Base-by-base conservation (phyloP, 2,797 vertebrate species). In the Poecilia picta region DNA sequence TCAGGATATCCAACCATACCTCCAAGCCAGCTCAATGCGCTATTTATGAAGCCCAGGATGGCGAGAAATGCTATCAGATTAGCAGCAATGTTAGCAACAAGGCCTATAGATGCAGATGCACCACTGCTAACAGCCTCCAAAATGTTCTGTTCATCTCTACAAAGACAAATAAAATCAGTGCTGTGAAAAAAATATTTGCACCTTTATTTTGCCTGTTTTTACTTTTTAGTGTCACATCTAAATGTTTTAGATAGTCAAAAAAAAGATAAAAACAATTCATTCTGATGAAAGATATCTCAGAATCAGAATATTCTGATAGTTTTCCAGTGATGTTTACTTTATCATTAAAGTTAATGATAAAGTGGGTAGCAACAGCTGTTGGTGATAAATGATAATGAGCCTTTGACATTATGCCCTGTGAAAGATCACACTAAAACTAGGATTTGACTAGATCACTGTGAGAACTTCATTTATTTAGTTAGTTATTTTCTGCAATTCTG, bases 51-150 rank as follows among this genome's bases (percentile, higher is more conserved):
- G 36, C 84, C 96, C 33, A 98, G 93, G 78, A 98, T 94, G 0
- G 98, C 96, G 68, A 99, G 93, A 88, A 99, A 99, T 33, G 97
- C 97, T 0, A 99, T 97, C 79, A 99, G 86, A 88, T 98, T 99
- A 80, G 95, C 97, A 0, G 96, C 96, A 0, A 99, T 99, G 93
- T 98, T 99, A 36, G 97, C 97, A 31, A 98, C 94, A 0, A 99
- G 94, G 5, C 87, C 94, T 76, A 99, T 93, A 0, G 98, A 98
- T 16, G 96, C 4, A 0, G 98, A 95, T 0, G 98, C 98, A 39
- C 98, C 98, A 0, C 86, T 96, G 90, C 97, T 98, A 0, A 96
- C 97, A 72, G 98, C 98, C 89, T 99, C 98, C 91, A 99, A 75
- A 74, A 99, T 91, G 89, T 98, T 99, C 91, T 87, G 88, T 76